These are phyloP conservation scores for Orchesellides sinensis DNA, from an alignment of 2,888 invertebrate species.

Conservation along the genomic window DNA sequence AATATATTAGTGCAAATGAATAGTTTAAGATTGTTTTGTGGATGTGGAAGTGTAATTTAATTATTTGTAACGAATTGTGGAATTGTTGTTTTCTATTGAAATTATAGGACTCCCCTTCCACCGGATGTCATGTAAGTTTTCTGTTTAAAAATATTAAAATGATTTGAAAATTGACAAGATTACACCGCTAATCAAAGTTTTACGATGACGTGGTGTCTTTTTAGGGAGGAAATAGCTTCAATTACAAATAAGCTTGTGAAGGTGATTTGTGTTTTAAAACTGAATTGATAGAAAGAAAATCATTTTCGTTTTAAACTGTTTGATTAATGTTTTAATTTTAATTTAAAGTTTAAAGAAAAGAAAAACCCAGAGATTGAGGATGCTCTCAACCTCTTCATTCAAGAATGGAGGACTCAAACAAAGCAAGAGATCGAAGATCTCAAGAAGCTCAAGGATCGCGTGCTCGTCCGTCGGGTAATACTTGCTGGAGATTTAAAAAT, in stretches of 20 bases:
- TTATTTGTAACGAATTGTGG: not conserved
- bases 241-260: slow-evolving; percentile 43
- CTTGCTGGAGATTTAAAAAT: not conserved
- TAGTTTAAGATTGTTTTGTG: not conserved
- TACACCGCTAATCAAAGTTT: not conserved
- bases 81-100: not conserved
- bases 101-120: slow-evolving; percentile 51
- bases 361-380: slow-evolving; percentile 56
- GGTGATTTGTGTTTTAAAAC: not conserved
- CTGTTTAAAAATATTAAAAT: not conserved
- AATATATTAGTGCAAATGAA: not conserved
- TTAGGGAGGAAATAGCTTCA: slow-evolving; percentile 44
- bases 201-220: not conserved
- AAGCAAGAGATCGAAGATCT: slow-evolving; percentile 38
- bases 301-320: too few relatives aligned
- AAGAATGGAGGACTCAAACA: slow-evolving; percentile 60
- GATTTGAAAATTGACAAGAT: not conserved
- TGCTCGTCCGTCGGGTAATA: slow-evolving; percentile 26
- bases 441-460: slow-evolving; percentile 42
- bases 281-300: too few relatives aligned
- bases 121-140: slow-evolving; percentile 51
- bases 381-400: slow-evolving; percentile 45
- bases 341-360: slow-evolving; percentile 38
- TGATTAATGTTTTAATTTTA: not conserved
- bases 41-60: not conserved